These are phyloP conservation scores for Myotis daubentonii DNA, from an alignment of 2,797 vertebrate genomes.

Conservation along the genomic window DNA sequence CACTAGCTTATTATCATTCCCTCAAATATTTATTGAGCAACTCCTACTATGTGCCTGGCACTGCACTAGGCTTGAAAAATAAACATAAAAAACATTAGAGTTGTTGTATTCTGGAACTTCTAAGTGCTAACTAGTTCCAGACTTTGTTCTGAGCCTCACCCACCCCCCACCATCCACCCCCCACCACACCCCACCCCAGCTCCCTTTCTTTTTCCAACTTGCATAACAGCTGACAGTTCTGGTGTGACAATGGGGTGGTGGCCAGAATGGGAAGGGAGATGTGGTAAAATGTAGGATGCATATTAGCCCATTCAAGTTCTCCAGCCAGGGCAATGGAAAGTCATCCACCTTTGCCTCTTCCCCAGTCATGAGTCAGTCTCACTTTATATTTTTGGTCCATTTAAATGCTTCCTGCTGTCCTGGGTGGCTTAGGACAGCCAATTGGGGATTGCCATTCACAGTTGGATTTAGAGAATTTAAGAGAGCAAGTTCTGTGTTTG, in stretches of 20 bases:
- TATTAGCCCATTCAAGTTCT: not conserved
- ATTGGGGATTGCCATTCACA: not conserved
- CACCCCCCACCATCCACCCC: not conserved
- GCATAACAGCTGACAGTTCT: not conserved
- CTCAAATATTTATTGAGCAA: not conserved
- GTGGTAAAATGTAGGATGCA: not conserved
- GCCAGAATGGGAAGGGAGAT: not conserved
- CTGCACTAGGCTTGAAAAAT: not conserved
- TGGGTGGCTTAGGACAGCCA: not conserved
- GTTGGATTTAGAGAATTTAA: constrained; percentile 38
- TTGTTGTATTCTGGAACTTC: not conserved
- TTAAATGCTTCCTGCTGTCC: not conserved
- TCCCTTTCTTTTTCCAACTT: not conserved
- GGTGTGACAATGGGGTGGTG: too few species aligned
- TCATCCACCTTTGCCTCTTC: not conserved
- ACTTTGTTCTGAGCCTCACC: not conserved
- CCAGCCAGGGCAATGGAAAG: not conserved
- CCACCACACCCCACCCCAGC: not conserved
- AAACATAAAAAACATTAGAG: not conserved
- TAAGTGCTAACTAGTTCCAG: not conserved
- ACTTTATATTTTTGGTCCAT: not conserved
- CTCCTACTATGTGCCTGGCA: not conserved
- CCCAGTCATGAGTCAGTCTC: not conserved
- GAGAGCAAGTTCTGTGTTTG: not conserved
- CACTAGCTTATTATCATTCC: not conserved